These are phyloP conservation scores for Galeopsomyia nigrocyanea DNA, from an alignment of 2,888 invertebrate genomes.

Conservation along the genomic window DNA sequence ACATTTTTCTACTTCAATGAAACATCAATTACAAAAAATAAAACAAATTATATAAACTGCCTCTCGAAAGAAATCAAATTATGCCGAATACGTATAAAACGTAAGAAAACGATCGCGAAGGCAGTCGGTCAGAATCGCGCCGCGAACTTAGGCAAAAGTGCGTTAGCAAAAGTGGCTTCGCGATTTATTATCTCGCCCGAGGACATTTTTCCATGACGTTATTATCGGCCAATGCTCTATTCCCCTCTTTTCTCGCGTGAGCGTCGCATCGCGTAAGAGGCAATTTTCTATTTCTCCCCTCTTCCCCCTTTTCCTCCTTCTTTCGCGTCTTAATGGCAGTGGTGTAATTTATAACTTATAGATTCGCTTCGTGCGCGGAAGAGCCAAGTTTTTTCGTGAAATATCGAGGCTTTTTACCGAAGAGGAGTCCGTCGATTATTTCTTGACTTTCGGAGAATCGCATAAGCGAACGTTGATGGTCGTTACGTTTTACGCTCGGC, in stretches of 20 bases:
- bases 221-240: slow-evolving; percentile 34
- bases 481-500: no score
- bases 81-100: no score
- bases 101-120: no score
- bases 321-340: slow-evolving; percentile 20
- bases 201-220: slow-evolving; percentile 44
- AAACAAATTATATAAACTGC: no score
- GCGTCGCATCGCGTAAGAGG: slow-evolving; percentile 7
- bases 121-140: no score
- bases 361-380: slow-evolving; percentile 19
- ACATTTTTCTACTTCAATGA: no score
- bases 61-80: no score
- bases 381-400: slow-evolving; percentile 16
- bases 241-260: not conserved
- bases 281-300: slow-evolving; percentile 39
- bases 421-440: not conserved
- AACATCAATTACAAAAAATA: no score
- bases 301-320: not conserved
- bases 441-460: no score
- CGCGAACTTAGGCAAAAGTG: not conserved
- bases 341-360: slow-evolving; percentile 38
- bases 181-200: slow-evolving; percentile 45
- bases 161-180: slow-evolving; percentile 33
- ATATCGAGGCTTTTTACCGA: slow-evolving; percentile 20
- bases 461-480: no score